phyloP scores from a whole-genome alignment of 2,797 vertebrate species.

The Vultur gryphus region DNA sequence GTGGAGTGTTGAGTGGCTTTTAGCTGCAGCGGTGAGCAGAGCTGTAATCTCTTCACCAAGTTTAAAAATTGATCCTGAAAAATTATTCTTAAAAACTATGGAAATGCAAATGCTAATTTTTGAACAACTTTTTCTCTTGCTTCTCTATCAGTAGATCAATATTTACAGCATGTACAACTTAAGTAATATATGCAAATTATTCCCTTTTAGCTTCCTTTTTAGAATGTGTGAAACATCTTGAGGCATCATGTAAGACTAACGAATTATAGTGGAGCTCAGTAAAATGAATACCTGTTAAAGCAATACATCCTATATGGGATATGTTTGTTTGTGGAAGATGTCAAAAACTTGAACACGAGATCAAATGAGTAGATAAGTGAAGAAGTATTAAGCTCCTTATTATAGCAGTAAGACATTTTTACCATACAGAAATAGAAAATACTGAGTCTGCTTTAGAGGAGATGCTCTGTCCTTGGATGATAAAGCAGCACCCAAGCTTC shows the following conservation, averaged over 20 bases:
- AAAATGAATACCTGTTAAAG: slow-evolving; percentile 66
- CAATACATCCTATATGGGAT: not conserved
- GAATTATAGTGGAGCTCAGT: slow-evolving; percentile 64
- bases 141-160: slow-evolving; percentile 11
- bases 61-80: not conserved
- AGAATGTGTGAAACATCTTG: slow-evolving; percentile 21
- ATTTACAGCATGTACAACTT: slow-evolving; percentile 40
- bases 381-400: not conserved
- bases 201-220: slow-evolving; percentile 58
- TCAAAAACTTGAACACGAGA: slow-evolving; percentile 15
- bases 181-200: slow-evolving; percentile 67
- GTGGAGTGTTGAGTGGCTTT: not conserved
- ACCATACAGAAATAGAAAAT: not conserved
- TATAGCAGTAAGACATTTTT: not conserved
- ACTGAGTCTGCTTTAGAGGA: not conserved
- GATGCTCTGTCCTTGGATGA: not conserved
- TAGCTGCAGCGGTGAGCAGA: not conserved
- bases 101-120: not conserved
- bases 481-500: not conserved
- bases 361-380: not conserved
- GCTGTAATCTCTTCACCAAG: not conserved
- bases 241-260: slow-evolving; percentile 35
- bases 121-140: not conserved
- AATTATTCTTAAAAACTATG: not conserved
- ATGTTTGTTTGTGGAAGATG: slow-evolving; percentile 5